Evolutionary conservation across 2,113 vertebrate genomes (phyloP).

Genomic region (Spilogale gracilis): DNA sequence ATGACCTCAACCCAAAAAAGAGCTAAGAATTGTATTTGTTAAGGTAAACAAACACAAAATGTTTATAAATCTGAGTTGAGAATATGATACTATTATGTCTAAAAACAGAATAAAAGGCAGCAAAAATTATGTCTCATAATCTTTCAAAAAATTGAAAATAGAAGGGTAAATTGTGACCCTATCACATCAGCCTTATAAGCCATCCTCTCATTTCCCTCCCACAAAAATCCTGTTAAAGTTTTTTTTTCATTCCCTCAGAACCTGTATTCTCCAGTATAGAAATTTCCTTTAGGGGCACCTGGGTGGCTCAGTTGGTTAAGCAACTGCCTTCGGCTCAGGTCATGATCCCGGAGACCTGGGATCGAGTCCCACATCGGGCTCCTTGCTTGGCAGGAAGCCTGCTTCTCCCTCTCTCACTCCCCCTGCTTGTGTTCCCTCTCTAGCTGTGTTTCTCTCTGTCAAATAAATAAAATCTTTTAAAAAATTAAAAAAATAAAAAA

Average conservation of each 20-base stretch:
- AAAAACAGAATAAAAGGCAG: conserved; percentile 29
- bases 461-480: too few relatives aligned
- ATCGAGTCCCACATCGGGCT: too few relatives aligned
- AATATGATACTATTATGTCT: not conserved
- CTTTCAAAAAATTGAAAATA: not conserved
- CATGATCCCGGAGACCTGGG: too few relatives aligned
- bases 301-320: too few relatives aligned
- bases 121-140: not conserved
- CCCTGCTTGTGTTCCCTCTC: too few relatives aligned
- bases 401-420: too few relatives aligned
- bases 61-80: not conserved
- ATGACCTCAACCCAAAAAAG: conserved; percentile 54
- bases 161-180: not conserved
- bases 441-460: too few relatives aligned
- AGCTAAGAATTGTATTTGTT: not conserved
- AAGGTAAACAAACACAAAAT: not conserved
- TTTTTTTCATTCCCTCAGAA: not conserved
- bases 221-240: not conserved
- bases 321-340: too few relatives aligned
- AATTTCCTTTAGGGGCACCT: not conserved
- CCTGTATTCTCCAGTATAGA: not conserved
- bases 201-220: not conserved
- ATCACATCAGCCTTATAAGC: not conserved
- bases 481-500: too few relatives aligned
- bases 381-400: too few relatives aligned